Base-by-base conservation (phyloP, 92 coral and sea anemone genomes). In the Umimayanthus chanpuru region DNA sequence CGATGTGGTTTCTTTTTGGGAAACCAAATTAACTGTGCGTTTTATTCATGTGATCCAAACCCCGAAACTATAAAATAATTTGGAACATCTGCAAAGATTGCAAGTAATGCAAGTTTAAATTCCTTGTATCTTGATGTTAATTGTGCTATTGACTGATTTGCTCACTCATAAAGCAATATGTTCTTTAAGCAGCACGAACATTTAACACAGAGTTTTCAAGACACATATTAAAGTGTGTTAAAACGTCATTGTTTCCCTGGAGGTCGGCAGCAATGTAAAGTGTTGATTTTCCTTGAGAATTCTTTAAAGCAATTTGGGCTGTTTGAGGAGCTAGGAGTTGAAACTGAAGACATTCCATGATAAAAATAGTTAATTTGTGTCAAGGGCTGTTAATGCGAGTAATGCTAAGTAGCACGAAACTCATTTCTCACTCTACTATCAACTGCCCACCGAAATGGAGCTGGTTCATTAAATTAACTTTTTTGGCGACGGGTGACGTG, bases 81-180 rank as follows among this genome's bases (percentile, higher is more conserved):
- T 23, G 78, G 67, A 83, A 70, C 87, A 83, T 71, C 56, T 83
- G 87, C 12, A 70, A 49, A n/a, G 26, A 83, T 72, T 26, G 66
- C 56, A 71, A 18, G 73, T 83, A 65, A 83, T 83, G 25, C 77
- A 83, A 41, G 41, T 70, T 70, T 70, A 83, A 83, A 83, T 83
- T 83, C 87, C 87, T 68, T 58, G 53, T 67, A 44, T 71, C 68
- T 67, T 14, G 39, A 70, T 23, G 7, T 53, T 83, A 83, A 83
- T 83, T 83, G 87, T 11, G 12, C 43, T 4, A 71, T 68, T 83
- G 87, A 83, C 87, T 44, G 87, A 83, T 83, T 72, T 15, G 87
- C 43, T 50, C n/a, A 70, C n/a, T 67, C 32, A 83, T 83, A 70
- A 66, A 41, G 78, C 44, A 83, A 83, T 49, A 21, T 61, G 26